A percentile compares a stretch with the other conserved stretches of the same genome.
These are phyloP conservation scores for Adelphocoris suturalis DNA, from an alignment of 2,888 invertebrate genomes.

Conservation along the genomic window DNA sequence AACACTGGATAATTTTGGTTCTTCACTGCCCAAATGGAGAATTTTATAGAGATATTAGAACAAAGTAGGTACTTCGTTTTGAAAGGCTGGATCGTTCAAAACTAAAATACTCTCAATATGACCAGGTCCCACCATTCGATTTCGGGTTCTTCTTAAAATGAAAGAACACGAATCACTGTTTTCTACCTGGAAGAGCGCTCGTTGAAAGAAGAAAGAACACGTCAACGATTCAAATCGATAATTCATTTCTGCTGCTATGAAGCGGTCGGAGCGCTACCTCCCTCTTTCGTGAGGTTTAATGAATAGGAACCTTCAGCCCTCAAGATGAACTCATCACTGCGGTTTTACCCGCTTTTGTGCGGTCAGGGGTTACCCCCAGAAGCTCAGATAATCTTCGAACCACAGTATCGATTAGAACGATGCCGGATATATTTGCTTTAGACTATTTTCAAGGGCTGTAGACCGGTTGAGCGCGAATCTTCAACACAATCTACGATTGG, in stretches of 20 bases:
- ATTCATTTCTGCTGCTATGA: conserved; percentile 4
- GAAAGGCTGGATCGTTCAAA: no score
- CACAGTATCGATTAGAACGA: not conserved
- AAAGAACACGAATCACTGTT: not conserved
- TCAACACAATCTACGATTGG: no score
- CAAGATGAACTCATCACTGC: conserved; percentile 29
- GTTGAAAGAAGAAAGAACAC: not conserved
- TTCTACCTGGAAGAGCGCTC: not conserved
- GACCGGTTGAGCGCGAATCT: no score
- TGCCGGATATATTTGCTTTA: not conserved
- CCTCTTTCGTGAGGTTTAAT: conserved; percentile 27
- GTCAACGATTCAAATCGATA: not conserved
- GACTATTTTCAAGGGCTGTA: not conserved
- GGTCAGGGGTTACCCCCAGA: not conserved
- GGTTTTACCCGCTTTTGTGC: conserved; percentile 6
- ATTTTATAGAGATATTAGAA: no score
- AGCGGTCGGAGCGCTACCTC: not conserved
- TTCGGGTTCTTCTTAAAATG: not conserved
- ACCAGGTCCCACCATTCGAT: not conserved
- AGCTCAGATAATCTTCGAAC: not conserved
- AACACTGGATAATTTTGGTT: no score
- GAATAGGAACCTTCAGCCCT: conserved; percentile 31
- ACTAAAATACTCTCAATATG: no score
- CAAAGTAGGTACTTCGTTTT: no score
- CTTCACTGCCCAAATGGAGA: no score